A percentile compares a stretch with the other conserved stretches of the same genome.
phyloP scores from a whole-genome alignment of 2,888 invertebrate genomes.

The Chaitophorus viminalis region DNA sequence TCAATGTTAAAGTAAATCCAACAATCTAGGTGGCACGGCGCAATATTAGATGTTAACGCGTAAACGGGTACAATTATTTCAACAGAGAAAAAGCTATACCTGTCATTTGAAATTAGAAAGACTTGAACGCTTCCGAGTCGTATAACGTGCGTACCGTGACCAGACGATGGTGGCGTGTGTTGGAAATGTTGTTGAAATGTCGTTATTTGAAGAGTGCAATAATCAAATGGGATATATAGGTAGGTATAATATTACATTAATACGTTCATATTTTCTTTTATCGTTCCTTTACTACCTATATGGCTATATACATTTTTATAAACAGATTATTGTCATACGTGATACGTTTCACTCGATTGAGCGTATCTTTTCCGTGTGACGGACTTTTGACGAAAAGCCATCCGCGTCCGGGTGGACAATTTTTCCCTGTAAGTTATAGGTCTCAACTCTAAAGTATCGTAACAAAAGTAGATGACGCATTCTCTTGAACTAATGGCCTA shows the following conservation, averaged over 20 bases:
- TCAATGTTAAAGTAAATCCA: not conserved
- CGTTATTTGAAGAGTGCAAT: not conserved
- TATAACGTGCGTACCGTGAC: not conserved
- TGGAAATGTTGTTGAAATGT: not conserved
- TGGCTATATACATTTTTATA: too few relatives aligned
- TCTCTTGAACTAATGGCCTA: too few relatives aligned
- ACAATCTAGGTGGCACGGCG: not conserved
- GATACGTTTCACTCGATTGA: too few relatives aligned
- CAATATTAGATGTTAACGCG: not conserved
- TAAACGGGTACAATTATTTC: not conserved
- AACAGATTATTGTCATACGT: too few relatives aligned
- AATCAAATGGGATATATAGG: not conserved
- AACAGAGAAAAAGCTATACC: not conserved
- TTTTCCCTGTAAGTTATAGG: too few relatives aligned
- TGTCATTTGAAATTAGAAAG: conserved; percentile 28
- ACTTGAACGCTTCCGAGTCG: conserved; percentile 3
- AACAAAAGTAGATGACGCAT: too few relatives aligned
- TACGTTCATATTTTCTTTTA: not conserved
- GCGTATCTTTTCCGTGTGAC: too few relatives aligned
- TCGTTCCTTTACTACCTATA: not conserved
- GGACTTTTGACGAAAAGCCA: too few relatives aligned
- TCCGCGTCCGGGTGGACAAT: too few relatives aligned
- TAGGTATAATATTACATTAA: not conserved
- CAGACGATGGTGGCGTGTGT: not conserved
- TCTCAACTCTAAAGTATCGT: too few relatives aligned